Conservation (phyloP, 2,888 invertebrate species). For the Dryococelus australis region DNA sequence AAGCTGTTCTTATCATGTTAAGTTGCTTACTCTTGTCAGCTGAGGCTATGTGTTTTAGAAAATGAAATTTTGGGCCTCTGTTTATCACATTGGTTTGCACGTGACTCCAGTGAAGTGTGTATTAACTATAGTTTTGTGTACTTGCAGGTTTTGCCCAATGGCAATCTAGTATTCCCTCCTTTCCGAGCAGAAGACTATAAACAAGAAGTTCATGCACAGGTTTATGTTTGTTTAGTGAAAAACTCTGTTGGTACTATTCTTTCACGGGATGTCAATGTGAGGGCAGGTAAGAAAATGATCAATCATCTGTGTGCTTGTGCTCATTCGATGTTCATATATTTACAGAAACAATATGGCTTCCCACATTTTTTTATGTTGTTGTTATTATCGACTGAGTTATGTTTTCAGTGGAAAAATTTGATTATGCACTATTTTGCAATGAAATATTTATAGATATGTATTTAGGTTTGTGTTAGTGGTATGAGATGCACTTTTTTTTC, state of each 20-base stretch:
- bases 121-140: constrained; percentile 39
- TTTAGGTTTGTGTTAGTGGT: too few species aligned
- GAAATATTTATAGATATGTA: neutral
- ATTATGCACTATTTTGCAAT: neutral
- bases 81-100: too few species aligned
- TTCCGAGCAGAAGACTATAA: constrained; percentile 93
- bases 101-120: too few species aligned
- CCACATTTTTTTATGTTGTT: neutral
- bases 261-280: constrained; percentile 90
- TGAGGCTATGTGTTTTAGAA: too few species aligned
- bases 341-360: constrained; percentile 17
- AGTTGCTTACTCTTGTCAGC: too few species aligned
- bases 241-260: constrained; percentile 90
- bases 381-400: too few species aligned
- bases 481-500: too few species aligned
- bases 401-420: neutral
- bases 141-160: constrained; percentile 81
- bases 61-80: too few species aligned
- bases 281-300: constrained; percentile 76
- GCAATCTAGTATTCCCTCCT: constrained; percentile 92
- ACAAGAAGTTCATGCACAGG: constrained; percentile 93
- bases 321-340: constrained; percentile 2
- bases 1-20: too few species aligned
- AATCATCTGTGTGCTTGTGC: neutral
- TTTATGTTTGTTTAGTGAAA: constrained; percentile 90